Conservation (phyloP, 2,888 invertebrate species). For the Synanthedon tipuliformis region DNA sequence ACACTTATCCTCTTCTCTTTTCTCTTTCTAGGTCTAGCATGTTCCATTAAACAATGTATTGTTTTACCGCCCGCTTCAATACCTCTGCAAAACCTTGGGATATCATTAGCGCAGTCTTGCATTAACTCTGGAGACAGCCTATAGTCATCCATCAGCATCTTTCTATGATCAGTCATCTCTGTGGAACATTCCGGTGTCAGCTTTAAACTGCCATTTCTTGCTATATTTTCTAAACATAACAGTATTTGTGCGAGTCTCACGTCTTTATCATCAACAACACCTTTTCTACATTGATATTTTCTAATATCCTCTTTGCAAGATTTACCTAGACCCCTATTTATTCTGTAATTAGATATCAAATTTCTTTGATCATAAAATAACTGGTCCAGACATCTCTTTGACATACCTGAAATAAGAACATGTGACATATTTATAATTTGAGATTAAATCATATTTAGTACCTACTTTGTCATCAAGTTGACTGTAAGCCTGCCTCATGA, state of each 20-base stretch:
- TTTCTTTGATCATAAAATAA: slow-evolving; percentile 87
- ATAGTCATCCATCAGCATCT: slow-evolving; percentile 93
- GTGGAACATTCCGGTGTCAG: slow-evolving; percentile 82
- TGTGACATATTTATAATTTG: not conserved
- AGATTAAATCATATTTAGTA: too few species aligned
- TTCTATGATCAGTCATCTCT: slow-evolving; percentile 92
- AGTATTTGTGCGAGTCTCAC: slow-evolving; percentile 90
- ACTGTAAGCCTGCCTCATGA: too few species aligned
- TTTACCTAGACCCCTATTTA: slow-evolving; percentile 87
- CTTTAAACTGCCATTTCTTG: slow-evolving; percentile 78
- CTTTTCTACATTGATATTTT: slow-evolving; percentile 85
- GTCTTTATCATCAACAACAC: slow-evolving; percentile 84
- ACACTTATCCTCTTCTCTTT: slow-evolving; percentile 76
- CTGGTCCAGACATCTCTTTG: slow-evolving; percentile 82
- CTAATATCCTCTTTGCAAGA: slow-evolving; percentile 93
- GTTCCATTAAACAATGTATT: slow-evolving; percentile 95
- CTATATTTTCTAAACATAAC: slow-evolving; percentile 87
- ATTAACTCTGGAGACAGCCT: slow-evolving; percentile 94
- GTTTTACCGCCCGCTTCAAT: slow-evolving; percentile 87
- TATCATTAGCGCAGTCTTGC: slow-evolving; percentile 87
- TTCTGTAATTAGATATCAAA: slow-evolving; percentile 90
- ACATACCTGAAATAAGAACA: slow-evolving; percentile 52
- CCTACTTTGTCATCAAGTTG: too few species aligned
- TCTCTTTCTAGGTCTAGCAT: slow-evolving; percentile 76
- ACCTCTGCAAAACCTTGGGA: slow-evolving; percentile 78